Evolutionary conservation across 1,140 invertebrate genomes (phyloP).

Genomic region (Scaptomyza graminum): DNA sequence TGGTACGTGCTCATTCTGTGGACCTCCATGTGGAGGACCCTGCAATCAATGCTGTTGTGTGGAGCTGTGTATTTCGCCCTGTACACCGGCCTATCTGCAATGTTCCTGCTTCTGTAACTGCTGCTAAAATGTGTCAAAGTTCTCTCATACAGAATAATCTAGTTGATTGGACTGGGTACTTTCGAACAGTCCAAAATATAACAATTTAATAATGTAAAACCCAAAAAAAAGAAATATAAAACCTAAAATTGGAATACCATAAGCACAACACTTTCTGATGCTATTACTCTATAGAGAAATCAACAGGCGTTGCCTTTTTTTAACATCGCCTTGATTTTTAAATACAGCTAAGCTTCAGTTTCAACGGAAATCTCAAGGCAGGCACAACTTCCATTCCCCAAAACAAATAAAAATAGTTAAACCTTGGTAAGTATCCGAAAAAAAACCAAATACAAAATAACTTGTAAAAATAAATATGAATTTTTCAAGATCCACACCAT

Average conservation of each 20-base stretch:
- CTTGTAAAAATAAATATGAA: not conserved
- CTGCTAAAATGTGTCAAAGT: not conserved
- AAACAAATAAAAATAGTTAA: not conserved
- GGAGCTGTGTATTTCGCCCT: constrained; percentile 55
- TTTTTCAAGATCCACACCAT: constrained; percentile 26
- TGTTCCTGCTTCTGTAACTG: constrained; percentile 32
- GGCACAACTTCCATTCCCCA: not conserved
- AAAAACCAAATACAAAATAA: not conserved
- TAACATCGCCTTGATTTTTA: not conserved
- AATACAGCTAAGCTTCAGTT: not conserved
- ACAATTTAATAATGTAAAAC: constrained; percentile 44
- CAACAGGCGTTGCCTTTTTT: not conserved
- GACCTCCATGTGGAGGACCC: constrained; percentile 46
- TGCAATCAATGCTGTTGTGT: constrained; percentile 51
- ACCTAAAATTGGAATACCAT: not conserved
- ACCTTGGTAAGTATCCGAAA: not conserved
- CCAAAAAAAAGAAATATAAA: constrained; percentile 19
- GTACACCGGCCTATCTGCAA: constrained; percentile 64
- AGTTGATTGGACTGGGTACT: not conserved
- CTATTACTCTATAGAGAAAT: too few relatives aligned
- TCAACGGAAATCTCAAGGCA: not conserved
- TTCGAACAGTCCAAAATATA: not conserved
- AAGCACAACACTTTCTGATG: too few relatives aligned
- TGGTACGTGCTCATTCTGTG: constrained; percentile 51
- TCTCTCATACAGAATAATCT: too few relatives aligned